Percentiles rank a stretch among this genome's conserved stretches.
These are phyloP conservation scores for Formica exsecta DNA, from an alignment of 1,140 invertebrate species.

Conservation along the genomic window DNA sequence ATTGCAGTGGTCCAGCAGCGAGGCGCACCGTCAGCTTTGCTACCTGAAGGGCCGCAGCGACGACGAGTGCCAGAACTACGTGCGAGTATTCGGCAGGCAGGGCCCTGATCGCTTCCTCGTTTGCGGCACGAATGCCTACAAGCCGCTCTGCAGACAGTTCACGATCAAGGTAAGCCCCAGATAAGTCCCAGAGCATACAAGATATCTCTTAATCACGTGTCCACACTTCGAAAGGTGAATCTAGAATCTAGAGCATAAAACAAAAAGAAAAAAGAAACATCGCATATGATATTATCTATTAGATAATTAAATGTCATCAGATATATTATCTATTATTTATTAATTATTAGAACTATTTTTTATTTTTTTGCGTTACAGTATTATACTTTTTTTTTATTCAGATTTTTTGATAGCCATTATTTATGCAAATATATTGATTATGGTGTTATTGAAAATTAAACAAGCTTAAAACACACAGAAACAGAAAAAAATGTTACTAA, in stretches of 20 bases:
- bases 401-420: background rate
- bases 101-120: slow-evolving; percentile 92
- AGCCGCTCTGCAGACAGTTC: slow-evolving; percentile 96
- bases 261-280: no score
- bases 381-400: background rate
- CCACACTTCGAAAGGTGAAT: background rate
- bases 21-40: slow-evolving; percentile 93
- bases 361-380: background rate
- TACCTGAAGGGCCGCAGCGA: slow-evolving; percentile 94
- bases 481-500: background rate
- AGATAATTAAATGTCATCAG: no score
- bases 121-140: slow-evolving; percentile 99
- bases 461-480: background rate
- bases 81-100: slow-evolving; percentile 93
- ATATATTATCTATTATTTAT: no score
- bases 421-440: background rate
- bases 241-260: no score
- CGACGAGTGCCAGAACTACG: slow-evolving; percentile 98
- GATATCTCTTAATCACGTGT: background rate
- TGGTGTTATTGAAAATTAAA: background rate
- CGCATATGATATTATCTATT: background rate
- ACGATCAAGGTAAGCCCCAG: slow-evolving; percentile 86
- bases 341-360: no score
- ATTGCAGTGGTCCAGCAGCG: slow-evolving; percentile 94
- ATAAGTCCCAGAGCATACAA: background rate